A percentile compares a stretch with the other conserved stretches of the same genome.
Evolutionary conservation across 37 sponge, comb jelly and placozoan genomes (phyloP).

Genomic region (Ephydatia muelleri): DNA sequence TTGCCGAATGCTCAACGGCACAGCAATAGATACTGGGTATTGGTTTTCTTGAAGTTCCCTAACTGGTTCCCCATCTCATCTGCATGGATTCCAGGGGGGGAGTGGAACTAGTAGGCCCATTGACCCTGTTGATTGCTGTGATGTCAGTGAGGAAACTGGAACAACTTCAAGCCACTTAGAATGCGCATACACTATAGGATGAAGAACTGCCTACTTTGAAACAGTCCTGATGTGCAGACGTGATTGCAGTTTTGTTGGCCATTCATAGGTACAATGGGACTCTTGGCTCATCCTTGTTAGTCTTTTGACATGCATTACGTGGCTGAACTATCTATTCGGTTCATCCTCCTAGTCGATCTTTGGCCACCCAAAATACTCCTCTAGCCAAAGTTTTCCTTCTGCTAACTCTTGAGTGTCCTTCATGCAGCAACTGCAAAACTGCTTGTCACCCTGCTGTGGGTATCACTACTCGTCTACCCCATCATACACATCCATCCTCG

Average conservation of each 20-base stretch:
- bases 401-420: constrained; percentile 29
- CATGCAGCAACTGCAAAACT: constrained; percentile 13
- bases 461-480: constrained; percentile 19
- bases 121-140: constrained; percentile 4
- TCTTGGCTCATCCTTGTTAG: not conserved
- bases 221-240: constrained; percentile 31
- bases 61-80: not conserved
- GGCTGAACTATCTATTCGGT: not conserved
- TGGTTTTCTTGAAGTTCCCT: not conserved
- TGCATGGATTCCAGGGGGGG: not conserved
- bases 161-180: constrained; percentile 40
- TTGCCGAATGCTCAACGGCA: no score
- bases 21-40: not conserved
- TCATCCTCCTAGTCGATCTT: constrained; percentile 12
- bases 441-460: not conserved
- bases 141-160: constrained; percentile 12
- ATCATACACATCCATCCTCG: constrained; percentile 23
- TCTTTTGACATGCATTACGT: constrained; percentile 12
- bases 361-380: constrained; percentile 45
- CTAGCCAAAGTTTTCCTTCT: constrained; percentile 29
- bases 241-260: constrained; percentile 23
- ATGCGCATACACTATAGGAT: constrained; percentile 24
- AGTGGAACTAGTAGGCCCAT: no score
- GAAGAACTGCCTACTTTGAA: constrained; percentile 25
- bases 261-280: constrained; percentile 30